Evolutionary conservation across 2,888 invertebrate genomes (phyloP), one percentile per base, ranked within the genome.

Genomic region (Schizotus pectinicornis): DNA sequence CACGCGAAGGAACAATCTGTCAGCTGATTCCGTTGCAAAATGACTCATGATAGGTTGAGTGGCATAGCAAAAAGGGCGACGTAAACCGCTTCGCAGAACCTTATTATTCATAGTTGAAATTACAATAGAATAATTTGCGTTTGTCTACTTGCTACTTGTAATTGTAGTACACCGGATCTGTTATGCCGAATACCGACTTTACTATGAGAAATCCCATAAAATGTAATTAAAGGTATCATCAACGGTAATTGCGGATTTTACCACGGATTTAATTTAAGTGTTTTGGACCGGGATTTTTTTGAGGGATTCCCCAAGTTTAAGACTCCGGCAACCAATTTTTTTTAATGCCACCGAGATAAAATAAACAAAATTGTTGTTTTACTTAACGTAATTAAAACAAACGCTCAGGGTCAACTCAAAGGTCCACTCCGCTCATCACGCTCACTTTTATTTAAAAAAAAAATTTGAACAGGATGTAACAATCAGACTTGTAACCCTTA

Each of bases 181-280:
- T 52, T 52, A 52, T 36, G 43, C 36, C 43, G 43, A 52, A 51
- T 22, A 41, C 43, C 42, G 43, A 51, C 34, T 53, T 53, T 53
- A 53, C 45, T 53, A 38, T 53, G 53, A 53, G 53, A 53, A 53
- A 53, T 53, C 53, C 53, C 53, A 53, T 53, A 46, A 53, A 53
- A 46, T 31, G 45, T 53, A 53, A 53, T 53, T 53, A 53, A 53
- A 53, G 53, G 53, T 53, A 53, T 53, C 53, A 53, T 53, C 53
- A 53, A 53, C 38, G 38, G 35, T 45, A 53, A 53, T 53, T 53
- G 53, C 45, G 53, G 53, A 53, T 53, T 46, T 53, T 53, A 46
- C 45, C 53, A 52, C 37, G 43, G 43, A 45, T 43, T 43, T 52
- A 43, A 43, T 52, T 32, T 45, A 22, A 22, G 22, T 22, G 36